Percentiles rank a stretch among this genome's conserved stretches.
Evolutionary conservation across 2,888 invertebrate genomes (phyloP).

Genomic region (Microplitis deprimator): DNA sequence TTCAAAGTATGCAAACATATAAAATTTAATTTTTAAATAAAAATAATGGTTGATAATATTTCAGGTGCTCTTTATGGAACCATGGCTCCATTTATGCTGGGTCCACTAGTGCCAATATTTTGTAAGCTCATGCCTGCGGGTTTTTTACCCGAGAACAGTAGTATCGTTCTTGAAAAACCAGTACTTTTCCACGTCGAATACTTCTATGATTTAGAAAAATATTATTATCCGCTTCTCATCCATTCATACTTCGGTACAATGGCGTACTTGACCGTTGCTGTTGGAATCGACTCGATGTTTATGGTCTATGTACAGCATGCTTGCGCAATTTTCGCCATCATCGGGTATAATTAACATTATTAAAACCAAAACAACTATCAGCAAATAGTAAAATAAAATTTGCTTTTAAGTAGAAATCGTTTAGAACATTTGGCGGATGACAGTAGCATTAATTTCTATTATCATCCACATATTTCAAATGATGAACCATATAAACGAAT

Average conservation of each 20-base stretch:
- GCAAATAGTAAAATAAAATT: background rate
- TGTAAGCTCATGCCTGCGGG: conserved; percentile 24
- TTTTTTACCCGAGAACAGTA: background rate
- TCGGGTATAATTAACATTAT: conserved; percentile 47
- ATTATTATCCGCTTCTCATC: conserved; percentile 49
- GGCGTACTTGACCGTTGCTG: conserved; percentile 48
- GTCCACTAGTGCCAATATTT: conserved; percentile 43
- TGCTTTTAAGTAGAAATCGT: conserved; percentile 49
- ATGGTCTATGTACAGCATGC: conserved; percentile 50
- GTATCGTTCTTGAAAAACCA: conserved; percentile 35
- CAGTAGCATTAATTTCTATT: conserved; percentile 43
- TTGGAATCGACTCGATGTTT: conserved; percentile 48
- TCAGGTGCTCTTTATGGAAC: conserved; percentile 48
- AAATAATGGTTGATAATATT: background rate
- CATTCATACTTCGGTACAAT: conserved; percentile 51
- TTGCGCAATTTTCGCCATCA: conserved; percentile 50
- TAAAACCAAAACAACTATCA: background rate
- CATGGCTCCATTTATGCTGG: conserved; percentile 49
- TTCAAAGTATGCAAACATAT: background rate
- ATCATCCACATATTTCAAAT: conserved; percentile 40
- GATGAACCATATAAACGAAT: conserved; percentile 49
- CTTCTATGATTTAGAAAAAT: conserved; percentile 50
- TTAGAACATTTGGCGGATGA: conserved; percentile 50
- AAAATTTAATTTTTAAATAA: background rate
- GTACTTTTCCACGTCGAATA: conserved; percentile 54